Base-by-base conservation (phyloP, 2,888 invertebrate genomes). In the Oscheius sp. region DNA sequence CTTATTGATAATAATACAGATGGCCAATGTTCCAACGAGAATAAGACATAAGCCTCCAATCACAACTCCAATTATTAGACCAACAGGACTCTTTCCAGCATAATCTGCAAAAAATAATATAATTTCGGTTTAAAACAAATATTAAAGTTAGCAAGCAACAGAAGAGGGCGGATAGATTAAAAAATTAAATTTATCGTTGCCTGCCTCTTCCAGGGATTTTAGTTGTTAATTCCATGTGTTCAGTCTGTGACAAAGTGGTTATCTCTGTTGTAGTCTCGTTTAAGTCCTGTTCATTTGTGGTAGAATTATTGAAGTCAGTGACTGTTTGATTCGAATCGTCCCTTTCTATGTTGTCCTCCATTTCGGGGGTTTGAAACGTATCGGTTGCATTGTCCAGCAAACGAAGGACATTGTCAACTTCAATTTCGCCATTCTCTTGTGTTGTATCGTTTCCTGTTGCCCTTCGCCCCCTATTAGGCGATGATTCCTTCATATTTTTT, bases 1-100 rank as follows among this genome's bases (percentile, higher is more conserved):
- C 50, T 66, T 73, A 31, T 58, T 70, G 23, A 48, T 34, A 33
- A 55, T 63, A 27, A 46, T 53, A n/a, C 70, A 67, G 10, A 65
- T 23, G n/a, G 66, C 25, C 15, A 71, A n/a, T 53, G 61, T 17
- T 8, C 65, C 33, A 15, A 71, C 25, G 3, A 42, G 61, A 17
- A 74, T 25, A 4, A 69, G 29, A 61, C 42, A 31, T 5, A 72
- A 15, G 27, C 61, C 71, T 31, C 72, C 70, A 17, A 77, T 31
- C 6, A 73, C 69, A 12, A 70, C 23, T 3, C 72, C 76, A 23
- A 81, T 64, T 31, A 76, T 76, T 31, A 80, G 52, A 37, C 74
- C 74, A 23, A 71, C 55, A 1, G 58, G 48, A 20, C 58, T 66
- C 55, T 67, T 55, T 5, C 34, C 58, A 23, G 63, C 66, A 55